Base-by-base conservation (phyloP, 2,888 invertebrate species). In the Pyrochroa serraticornis region DNA sequence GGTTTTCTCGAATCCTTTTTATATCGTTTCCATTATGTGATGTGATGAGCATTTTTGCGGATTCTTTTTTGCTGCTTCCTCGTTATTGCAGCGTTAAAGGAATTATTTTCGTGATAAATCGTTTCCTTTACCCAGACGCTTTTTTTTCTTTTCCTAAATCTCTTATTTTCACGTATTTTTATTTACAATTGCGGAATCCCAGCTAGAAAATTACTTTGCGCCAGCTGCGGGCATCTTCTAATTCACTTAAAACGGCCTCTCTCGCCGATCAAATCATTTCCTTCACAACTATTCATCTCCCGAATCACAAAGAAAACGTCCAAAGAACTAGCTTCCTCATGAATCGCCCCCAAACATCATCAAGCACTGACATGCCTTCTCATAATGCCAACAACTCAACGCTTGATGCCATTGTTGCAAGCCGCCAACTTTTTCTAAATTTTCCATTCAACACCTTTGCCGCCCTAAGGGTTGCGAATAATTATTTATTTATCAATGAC, bases 61-160 rank as follows among this genome's bases (percentile, higher is more conserved):
- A 63, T 62, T 61, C 63, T 66, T 65, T 66, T 59, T 64, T 63
- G 60, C 54, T 44, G 45, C 55, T 58, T 64, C 64, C 66, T 67
- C 67, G 64, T 67, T 69, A 68, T 65, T 67, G 64, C 66, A 64
- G 61, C 66, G 69, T 66, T 69, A 68, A 68, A 62, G 64, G 64
- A 68, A 69, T 69, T 69, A 69, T 65, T 65, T 66, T 60, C 58
- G 62, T 68, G 66, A 67, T 67, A 67, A 66, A 67, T 69, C 66
- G 66, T 65, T 66, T 66, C 63, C 64, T 67, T 60, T 57, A 58
- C 60, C 39, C 54, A 52, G 55, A 58, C 62, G 58, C 58, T 66
- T 63, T 65, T 67, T 63, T 46, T 66, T 63, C 64, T 67, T 63
- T 46, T 48, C 51, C 60, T 62, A 63, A 65, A 66, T 66, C 63